phyloP scores from a whole-genome alignment of 2,113 vertebrate species.

The Syrrhaptes paradoxus region DNA sequence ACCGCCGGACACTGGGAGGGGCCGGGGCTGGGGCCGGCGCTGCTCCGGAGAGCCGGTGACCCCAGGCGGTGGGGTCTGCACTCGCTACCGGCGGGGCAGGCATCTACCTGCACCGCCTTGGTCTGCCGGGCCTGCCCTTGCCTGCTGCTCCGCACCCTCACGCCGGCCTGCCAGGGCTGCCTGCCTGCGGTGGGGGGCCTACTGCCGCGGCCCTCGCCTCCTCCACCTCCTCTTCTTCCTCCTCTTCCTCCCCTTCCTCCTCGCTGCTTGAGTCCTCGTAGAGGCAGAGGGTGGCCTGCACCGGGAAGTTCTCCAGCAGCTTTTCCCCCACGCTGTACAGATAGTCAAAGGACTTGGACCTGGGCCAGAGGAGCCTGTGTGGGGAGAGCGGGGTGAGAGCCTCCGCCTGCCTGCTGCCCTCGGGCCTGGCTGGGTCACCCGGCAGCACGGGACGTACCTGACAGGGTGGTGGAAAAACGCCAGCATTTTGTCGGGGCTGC shows the following conservation, averaged over 20 bases:
- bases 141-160: background rate
- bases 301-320: constrained; percentile 82
- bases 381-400: background rate
- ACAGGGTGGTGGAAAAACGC: constrained; percentile 22
- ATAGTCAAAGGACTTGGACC: constrained; percentile 83
- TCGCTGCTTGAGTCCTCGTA: constrained; percentile 81
- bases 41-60: too few species aligned
- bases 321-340: constrained; percentile 81
- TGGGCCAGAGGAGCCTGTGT: constrained; percentile 85
- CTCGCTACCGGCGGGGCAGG: background rate
- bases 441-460: background rate
- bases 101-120: too few species aligned
- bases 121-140: background rate
- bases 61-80: background rate
- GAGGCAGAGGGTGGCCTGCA: constrained; percentile 86
- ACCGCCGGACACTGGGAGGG: background rate
- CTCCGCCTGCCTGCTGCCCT: background rate
- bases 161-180: background rate
- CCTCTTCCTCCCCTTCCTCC: constrained; percentile 47
- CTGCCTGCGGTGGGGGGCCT: background rate
- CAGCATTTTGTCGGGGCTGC: background rate
- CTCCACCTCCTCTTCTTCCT: background rate
- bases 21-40: too few species aligned
- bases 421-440: fast-evolving
- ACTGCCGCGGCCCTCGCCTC: background rate